Evolutionary conservation across 1,140 invertebrate genomes (phyloP), one percentile per base, ranked within the genome.

Genomic region (Cotesia typhae): DNA sequence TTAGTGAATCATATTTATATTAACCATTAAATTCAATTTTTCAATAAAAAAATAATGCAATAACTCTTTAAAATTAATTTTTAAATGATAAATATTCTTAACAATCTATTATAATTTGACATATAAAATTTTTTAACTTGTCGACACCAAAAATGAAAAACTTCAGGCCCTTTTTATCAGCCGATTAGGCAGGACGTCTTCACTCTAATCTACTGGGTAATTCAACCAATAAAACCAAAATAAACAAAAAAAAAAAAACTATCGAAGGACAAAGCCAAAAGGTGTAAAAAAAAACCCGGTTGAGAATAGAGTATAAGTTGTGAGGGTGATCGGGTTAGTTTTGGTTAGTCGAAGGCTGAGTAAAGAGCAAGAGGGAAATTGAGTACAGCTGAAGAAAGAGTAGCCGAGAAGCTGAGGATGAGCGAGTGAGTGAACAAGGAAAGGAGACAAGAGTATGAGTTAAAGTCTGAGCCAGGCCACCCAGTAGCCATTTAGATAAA

Each of bases 401-500:
- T 9, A 10, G 41, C 6, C 5, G 4, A 47, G 41, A 47, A 47
- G 41, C 1, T 47, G 41, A 47, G 10, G 61, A 67, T 6, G 37
- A 53, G 38, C 67, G 66, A 77, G 74, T 73, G 70, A 61, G 71
- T 68, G 70, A 70, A 64, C 67, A 71, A 73, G 69, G 78, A 75
- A 70, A 71, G 73, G 70, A 79, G 75, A 71, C 72, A 69, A 79
- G 75, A 59, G 55, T 65, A 60, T 28, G 65, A 38, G 53, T 64
- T 71, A 28, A 59, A 60, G 72, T 14, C 52, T 59, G 35, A 73
- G 59, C 71, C 78, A 74, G 85, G 85, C 86, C 85, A 87, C 84
- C 85, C 84, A 86, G 85, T 86, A 87, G 84, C 82, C 84, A 84
- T 84, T 85, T 85, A 85, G 84, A 85, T 86, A 86, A 87, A 85